These are phyloP conservation scores for Heteronetta atricapilla DNA, from an alignment of 2,113 vertebrate genomes.

Conservation along the genomic window DNA sequence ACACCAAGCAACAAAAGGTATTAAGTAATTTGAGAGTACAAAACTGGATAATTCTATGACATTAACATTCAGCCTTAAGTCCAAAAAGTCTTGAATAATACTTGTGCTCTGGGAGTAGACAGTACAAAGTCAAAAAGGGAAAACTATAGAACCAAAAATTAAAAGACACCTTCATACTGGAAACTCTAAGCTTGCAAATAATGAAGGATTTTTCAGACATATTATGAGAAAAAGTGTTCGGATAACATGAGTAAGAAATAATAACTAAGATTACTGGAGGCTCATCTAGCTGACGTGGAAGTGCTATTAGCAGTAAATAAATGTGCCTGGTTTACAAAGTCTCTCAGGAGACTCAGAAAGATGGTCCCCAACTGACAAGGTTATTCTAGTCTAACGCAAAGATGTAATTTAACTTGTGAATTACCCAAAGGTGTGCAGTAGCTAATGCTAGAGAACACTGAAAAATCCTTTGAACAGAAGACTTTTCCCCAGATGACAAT, in stretches of 20 bases:
- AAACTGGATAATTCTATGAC: neutral
- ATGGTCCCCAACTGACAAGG: neutral
- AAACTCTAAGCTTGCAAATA: neutral
- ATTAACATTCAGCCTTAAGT: neutral
- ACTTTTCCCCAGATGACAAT: neutral
- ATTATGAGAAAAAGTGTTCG: neutral
- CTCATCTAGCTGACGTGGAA: neutral
- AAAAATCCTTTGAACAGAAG: neutral
- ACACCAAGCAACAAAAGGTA: neutral
- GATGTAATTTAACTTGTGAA: neutral
- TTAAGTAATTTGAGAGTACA: neutral
- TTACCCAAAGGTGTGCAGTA: neutral
- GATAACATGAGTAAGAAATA: neutral
- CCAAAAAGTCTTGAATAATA: neutral
- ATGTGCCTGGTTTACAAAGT: neutral
- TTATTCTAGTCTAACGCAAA: neutral
- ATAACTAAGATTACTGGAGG: neutral
- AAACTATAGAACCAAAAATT: neutral
- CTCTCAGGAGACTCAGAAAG: neutral
- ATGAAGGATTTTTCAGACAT: neutral
- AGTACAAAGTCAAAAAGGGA: neutral
- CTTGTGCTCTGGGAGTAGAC: neutral
- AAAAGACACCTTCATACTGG: neutral
- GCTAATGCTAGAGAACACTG: neutral
- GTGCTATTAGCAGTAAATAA: neutral